Conservation (phyloP, 2,113 vertebrate genomes). For the Hyperopisus bebe region DNA sequence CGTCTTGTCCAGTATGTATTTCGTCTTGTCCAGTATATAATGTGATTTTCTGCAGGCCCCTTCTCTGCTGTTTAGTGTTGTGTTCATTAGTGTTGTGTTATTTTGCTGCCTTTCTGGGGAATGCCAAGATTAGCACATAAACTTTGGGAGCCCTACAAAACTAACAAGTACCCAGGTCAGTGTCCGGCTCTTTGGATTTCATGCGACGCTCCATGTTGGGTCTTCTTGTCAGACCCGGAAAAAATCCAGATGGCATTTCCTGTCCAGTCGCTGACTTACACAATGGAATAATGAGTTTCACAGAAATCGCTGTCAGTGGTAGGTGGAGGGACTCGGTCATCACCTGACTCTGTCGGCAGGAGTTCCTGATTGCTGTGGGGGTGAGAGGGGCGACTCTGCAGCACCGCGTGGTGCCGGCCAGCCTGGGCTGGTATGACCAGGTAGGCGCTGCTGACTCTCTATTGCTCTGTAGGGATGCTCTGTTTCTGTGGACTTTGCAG, state of each 20-base stretch:
- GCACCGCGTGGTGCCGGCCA: conserved; percentile 76
- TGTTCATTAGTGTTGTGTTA: not conserved
- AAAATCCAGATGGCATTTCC: not conserved
- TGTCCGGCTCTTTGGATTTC: not conserved
- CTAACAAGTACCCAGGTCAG: not conserved
- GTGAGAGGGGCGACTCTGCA: conserved; percentile 86
- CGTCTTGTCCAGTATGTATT: not conserved
- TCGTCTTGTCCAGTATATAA: not conserved
- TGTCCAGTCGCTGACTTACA: not conserved
- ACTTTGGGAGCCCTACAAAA: not conserved
- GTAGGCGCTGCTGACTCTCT: conserved; percentile 45
- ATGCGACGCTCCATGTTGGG: not conserved
- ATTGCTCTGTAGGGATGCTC: not conserved
- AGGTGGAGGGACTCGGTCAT: not conserved
- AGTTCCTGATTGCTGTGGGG: conserved; percentile 86
- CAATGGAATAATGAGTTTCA: not conserved
- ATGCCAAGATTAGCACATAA: not conserved
- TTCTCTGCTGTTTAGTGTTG: not conserved
- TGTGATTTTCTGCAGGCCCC: not conserved
- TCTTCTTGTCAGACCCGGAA: not conserved
- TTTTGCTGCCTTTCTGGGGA: not conserved
- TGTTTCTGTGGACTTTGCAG: not conserved
- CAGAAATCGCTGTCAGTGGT: not conserved
- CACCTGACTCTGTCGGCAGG: conserved; percentile 54
- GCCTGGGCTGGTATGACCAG: conserved; percentile 93